phyloP scores from a whole-genome alignment of 2,797 vertebrate genomes.

The Bufotes viridis region DNA sequence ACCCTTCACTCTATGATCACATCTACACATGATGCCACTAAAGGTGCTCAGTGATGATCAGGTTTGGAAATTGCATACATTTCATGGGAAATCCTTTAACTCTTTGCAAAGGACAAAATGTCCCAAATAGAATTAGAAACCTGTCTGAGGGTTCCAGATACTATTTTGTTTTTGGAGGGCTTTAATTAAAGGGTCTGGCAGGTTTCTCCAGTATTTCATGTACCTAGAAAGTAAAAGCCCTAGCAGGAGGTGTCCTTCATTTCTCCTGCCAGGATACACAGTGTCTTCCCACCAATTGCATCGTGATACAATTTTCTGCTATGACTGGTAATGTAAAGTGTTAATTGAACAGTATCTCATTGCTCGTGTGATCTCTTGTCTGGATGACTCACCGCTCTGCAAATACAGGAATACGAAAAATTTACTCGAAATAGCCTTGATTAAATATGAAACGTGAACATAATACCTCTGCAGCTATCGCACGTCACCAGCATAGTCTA shows the following conservation, averaged over 20 bases:
- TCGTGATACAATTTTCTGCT: background rate
- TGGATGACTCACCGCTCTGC: constrained; percentile 37
- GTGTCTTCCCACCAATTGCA: background rate
- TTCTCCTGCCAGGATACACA: background rate
- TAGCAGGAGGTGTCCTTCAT: background rate
- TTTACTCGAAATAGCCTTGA: constrained; percentile 24
- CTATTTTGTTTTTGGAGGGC: background rate
- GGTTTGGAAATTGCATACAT: background rate
- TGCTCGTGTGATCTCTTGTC: constrained; percentile 25
- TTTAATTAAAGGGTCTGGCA: too few relatives aligned
- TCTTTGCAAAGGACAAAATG: background rate
- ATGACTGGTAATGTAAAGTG: constrained; percentile 12
- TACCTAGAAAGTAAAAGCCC: too few relatives aligned
- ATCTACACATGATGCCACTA: background rate
- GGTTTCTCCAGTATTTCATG: too few relatives aligned
- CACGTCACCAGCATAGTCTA: background rate
- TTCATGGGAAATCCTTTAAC: too few relatives aligned
- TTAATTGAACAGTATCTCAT: constrained; percentile 19
- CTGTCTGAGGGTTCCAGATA: too few relatives aligned
- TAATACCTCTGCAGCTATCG: constrained; percentile 61
- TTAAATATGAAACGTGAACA: constrained; percentile 33
- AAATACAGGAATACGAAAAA: constrained; percentile 32
- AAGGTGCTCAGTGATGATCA: background rate
- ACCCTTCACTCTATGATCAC: background rate
- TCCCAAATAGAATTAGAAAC: background rate